Base-by-base conservation (phyloP, 1,140 invertebrate genomes). In the Heliconius melpomene region DNA sequence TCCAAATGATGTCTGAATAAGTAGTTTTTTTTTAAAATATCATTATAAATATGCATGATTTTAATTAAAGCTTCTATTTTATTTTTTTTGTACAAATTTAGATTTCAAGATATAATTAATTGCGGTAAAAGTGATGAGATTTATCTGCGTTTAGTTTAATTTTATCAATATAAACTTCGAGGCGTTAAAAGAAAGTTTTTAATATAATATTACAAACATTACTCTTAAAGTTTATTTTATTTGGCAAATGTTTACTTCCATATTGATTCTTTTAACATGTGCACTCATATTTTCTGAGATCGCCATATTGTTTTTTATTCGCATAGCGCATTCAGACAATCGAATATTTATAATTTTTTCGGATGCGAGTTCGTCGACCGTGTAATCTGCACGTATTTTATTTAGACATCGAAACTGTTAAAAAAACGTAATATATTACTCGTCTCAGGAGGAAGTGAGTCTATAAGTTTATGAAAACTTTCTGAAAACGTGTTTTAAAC, bases 261-360 rank as follows among this genome's bases (percentile, higher is more conserved):
- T 5, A 23, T 29, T 72, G 70, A 73, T 76, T 38, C 52, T 13
- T 79, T 66, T 52, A 79, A 29, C 76, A 74, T 78, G 32, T 40
- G 75, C 74, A 23, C 74, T 36, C 70, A 79, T 73, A 74, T 74
- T 82, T 38, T 57, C 23, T 73, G 46, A 80, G 46, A 73, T 70
- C 76, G 70, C 38, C 29, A 9, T 38, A 78, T 23, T 32, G 46
- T 70, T 72, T 81, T 32, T 79, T 75, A 80, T 83, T 79, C 86
- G 85, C 82, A 83, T 85, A 84, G 87, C 87, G 82, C 84, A 88
- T 84, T 87, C 83, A 82, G 81, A 88, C 88, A 89, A 88, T 90
- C 88, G 87, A 90, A 84, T 82, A 80, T 84, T 79, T 73, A 83
- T 87, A 87, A 84, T 90, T 91, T 91, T 91, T 89, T 83, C 83